Conservation (phyloP, 2,888 invertebrate genomes). For the Hyposoter didymator region DNA sequence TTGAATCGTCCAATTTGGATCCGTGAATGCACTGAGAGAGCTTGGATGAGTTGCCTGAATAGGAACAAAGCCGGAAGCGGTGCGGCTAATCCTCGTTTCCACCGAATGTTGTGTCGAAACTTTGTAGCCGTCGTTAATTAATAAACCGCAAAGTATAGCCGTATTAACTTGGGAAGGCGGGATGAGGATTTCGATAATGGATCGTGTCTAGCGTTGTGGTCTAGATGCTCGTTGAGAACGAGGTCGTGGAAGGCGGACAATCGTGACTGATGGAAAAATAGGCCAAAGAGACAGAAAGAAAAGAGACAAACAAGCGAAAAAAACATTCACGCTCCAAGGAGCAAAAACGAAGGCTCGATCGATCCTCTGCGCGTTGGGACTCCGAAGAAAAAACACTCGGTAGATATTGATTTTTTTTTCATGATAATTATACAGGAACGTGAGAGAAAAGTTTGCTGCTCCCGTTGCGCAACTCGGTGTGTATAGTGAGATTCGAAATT, state of each 20-base stretch:
- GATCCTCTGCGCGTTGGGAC: slow-evolving; percentile 48
- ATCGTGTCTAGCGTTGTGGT: slow-evolving; percentile 1
- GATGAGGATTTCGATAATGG: slow-evolving; percentile 2
- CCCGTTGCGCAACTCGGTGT: slow-evolving; percentile 43
- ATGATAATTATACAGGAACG: slow-evolving; percentile 48
- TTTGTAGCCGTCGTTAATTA: slow-evolving; percentile 21
- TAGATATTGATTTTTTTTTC: slow-evolving; percentile 37
- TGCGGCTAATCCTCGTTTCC: slow-evolving; percentile 25
- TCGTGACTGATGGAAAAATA: slow-evolving; percentile 30
- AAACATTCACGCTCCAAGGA: slow-evolving; percentile 32
- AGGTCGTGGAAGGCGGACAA: slow-evolving; percentile 48
- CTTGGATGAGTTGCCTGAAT: not conserved
- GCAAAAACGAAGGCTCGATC: slow-evolving; percentile 49
- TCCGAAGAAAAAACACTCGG: slow-evolving; percentile 17
- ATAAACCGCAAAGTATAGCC: not conserved
- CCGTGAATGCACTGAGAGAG: slow-evolving; percentile 16
- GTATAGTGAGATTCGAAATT: slow-evolving; percentile 34
- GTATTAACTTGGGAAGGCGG: not conserved
- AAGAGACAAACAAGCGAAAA: not conserved
- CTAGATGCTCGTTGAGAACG: slow-evolving; percentile 40
- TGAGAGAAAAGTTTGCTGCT: slow-evolving; percentile 42
- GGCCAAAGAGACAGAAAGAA: slow-evolving; percentile 6
- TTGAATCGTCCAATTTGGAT: slow-evolving; percentile 29
- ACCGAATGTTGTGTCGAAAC: slow-evolving; percentile 2
- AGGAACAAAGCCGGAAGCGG: not conserved